These are phyloP conservation scores for Acronicta alni DNA, from an alignment of 2,888 invertebrate species.

Conservation along the genomic window DNA sequence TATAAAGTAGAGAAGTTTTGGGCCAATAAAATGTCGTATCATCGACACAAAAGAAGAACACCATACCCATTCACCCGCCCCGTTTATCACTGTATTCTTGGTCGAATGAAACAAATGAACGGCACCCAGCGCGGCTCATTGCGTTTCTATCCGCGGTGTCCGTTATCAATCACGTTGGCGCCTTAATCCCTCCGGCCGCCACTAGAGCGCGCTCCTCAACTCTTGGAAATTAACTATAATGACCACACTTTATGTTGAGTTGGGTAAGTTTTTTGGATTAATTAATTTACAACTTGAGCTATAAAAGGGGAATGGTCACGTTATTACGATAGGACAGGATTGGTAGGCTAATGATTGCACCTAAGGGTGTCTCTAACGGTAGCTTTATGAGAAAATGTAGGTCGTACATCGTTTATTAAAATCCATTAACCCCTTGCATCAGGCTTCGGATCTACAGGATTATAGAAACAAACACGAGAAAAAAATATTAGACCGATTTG, in stretches of 20 bases:
- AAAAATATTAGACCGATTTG: too few relatives aligned
- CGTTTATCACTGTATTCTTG: constrained; percentile 5
- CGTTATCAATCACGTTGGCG: constrained; percentile 49
- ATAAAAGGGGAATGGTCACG: neutral
- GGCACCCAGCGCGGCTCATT: constrained; percentile 47
- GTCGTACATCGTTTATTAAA: too few relatives aligned
- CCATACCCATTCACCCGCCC: neutral
- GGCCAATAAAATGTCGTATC: too few relatives aligned
- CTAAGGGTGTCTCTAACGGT: too few relatives aligned
- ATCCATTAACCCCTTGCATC: too few relatives aligned
- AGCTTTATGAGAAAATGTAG: too few relatives aligned
- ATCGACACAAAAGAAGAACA: too few relatives aligned
- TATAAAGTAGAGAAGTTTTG: too few relatives aligned
- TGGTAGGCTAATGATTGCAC: neutral
- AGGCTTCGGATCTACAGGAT: too few relatives aligned
- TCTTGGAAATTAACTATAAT: constrained; percentile 25
- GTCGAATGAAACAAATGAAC: constrained; percentile 49
- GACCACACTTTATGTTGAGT: constrained; percentile 13
- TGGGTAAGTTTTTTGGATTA: constrained; percentile 3
- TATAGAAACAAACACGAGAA: too few relatives aligned
- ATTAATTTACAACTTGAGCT: neutral
- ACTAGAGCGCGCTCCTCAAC: constrained; percentile 15
- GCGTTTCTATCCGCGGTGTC: constrained; percentile 44
- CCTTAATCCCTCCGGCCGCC: constrained; percentile 29
- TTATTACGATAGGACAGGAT: neutral